Percentiles rank a stretch among this genome's conserved stretches.
phyloP scores from a whole-genome alignment of 2,797 vertebrate species.

The Alcedo quadribrachys region DNA sequence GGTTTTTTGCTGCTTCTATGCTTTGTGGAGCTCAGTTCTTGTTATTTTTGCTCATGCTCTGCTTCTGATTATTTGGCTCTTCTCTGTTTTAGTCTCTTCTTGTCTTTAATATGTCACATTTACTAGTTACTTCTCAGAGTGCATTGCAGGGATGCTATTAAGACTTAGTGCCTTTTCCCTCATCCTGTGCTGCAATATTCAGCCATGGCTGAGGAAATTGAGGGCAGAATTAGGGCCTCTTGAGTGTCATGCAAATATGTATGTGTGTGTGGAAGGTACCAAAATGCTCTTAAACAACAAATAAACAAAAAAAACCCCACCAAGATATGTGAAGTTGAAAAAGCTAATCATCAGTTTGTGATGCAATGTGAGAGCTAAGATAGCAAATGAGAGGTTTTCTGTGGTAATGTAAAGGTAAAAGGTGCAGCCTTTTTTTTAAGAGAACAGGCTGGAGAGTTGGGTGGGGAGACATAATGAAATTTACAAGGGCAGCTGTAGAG shows the following conservation, averaged over 20 bases:
- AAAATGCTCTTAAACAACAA: not conserved
- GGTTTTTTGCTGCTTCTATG: not conserved
- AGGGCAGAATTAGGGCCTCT: not conserved
- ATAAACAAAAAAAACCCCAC: not conserved
- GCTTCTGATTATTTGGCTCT: not conserved
- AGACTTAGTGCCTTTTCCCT: not conserved
- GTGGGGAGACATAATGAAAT: no score
- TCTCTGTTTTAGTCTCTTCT: not conserved
- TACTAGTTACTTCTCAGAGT: not conserved
- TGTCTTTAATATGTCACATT: not conserved
- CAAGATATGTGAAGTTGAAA: not conserved
- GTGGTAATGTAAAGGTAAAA: not conserved
- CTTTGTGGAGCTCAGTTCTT: not conserved
- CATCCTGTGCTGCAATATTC: not conserved
- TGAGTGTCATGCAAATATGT: not conserved
- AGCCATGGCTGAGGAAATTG: not conserved
- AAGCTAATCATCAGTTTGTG: not conserved
- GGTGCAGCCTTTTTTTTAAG: not conserved
- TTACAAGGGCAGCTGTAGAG: no score
- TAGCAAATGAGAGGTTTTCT: not conserved
- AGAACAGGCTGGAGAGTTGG: not conserved
- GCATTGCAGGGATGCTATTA: not conserved
- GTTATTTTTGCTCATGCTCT: not conserved
- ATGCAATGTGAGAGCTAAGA: not conserved
- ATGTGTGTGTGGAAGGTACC: not conserved